phyloP scores from a whole-genome alignment of 1,140 invertebrate genomes.

The Ips typographus region DNA sequence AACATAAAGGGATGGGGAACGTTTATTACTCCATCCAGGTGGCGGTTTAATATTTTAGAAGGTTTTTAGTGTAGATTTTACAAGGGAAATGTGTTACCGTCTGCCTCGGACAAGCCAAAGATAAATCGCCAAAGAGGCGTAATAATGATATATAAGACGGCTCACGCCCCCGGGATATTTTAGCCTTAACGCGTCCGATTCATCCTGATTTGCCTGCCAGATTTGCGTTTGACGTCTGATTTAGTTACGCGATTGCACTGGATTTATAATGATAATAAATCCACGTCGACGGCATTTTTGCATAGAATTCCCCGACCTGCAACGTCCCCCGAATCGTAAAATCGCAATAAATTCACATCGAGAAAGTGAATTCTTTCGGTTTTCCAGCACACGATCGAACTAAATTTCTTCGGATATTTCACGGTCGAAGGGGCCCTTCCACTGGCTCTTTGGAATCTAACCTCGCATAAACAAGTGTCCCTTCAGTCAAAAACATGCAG shows the following conservation, averaged over 20 bases:
- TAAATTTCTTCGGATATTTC: constrained; percentile 17
- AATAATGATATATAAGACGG: constrained; percentile 44
- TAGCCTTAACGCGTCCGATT: constrained; percentile 38
- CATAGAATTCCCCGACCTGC: constrained; percentile 21
- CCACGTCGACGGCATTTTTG: constrained; percentile 24
- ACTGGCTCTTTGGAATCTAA: no score
- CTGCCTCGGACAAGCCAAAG: constrained; percentile 38
- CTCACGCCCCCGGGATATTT: constrained; percentile 41
- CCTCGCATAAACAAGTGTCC: no score
- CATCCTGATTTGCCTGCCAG: constrained; percentile 41
- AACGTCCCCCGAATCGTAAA: constrained; percentile 19
- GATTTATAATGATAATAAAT: constrained; percentile 38
- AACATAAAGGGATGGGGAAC: neutral
- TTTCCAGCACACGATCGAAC: constrained; percentile 5
- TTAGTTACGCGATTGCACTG: constrained; percentile 35
- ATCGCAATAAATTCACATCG: constrained; percentile 14
- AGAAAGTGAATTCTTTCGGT: constrained; percentile 22
- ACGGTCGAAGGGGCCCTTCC: neutral
- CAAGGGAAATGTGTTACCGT: constrained; percentile 42
- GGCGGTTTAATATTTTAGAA: constrained; percentile 37
- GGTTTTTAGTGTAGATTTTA: constrained; percentile 40
- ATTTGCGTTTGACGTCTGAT: constrained; percentile 35
- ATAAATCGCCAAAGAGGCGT: constrained; percentile 42
- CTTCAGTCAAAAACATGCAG: no score
- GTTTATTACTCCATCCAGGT: constrained; percentile 34